A percentile compares a stretch with the other conserved stretches of the same genome.
Evolutionary conservation across 2,888 invertebrate species (phyloP).

Genomic region (Metopia argyrocephala): DNA sequence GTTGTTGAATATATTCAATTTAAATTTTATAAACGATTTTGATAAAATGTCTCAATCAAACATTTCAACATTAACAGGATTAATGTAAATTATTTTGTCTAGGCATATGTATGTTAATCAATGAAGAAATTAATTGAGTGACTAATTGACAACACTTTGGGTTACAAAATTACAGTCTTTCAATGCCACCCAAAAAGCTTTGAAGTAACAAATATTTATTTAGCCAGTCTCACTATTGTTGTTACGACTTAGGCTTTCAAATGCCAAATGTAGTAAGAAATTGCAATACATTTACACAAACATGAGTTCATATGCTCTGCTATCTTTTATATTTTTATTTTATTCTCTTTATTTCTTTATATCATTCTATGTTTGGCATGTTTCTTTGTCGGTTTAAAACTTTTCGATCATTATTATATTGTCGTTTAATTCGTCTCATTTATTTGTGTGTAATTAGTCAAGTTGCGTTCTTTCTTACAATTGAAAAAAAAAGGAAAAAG

Average conservation of each 20-base stretch:
- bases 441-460: slow-evolving; percentile 32
- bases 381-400: slow-evolving; percentile 14
- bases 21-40: slow-evolving; percentile 1
- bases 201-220: not conserved
- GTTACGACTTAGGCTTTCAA: not conserved
- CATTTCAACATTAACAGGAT: slow-evolving; percentile 4
- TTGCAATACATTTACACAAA: no score
- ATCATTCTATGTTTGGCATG: not conserved
- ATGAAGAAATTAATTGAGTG: not conserved
- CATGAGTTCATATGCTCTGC: no score
- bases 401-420: slow-evolving; percentile 18
- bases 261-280: no score
- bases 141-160: not conserved
- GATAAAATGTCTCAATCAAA: slow-evolving; percentile 18
- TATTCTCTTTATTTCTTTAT: not conserved
- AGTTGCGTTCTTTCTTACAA: slow-evolving; percentile 15
- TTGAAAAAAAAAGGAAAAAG: not conserved
- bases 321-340: no score
- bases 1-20: not conserved
- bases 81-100: not conserved
- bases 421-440: not conserved
- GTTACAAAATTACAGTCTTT: not conserved
- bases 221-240: not conserved
- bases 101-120: not conserved
- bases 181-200: not conserved